Percentiles rank a stretch among this genome's conserved stretches.
These are phyloP conservation scores for Drosophila athabasca DNA, from an alignment of 1,140 invertebrate species.

Conservation along the genomic window DNA sequence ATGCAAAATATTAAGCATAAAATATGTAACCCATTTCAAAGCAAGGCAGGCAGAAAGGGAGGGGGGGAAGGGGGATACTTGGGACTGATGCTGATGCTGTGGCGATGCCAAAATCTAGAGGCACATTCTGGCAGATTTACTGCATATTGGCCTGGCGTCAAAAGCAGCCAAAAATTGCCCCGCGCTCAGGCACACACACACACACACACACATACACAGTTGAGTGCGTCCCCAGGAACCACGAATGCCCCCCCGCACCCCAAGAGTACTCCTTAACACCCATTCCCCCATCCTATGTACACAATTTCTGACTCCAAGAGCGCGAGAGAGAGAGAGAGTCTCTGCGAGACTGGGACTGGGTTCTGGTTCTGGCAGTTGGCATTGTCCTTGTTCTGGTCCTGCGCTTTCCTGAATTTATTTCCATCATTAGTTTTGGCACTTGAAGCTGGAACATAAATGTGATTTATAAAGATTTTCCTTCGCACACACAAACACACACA, in stretches of 20 bases:
- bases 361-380: constrained; percentile 65
- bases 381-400: constrained; percentile 65
- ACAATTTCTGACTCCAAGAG: constrained; percentile 39
- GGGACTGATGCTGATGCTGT: constrained; percentile 54
- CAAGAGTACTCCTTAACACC: constrained; percentile 1
- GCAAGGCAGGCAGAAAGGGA: neutral
- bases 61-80: constrained; percentile 12
- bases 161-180: constrained; percentile 77
- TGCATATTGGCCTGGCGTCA: constrained; percentile 83
- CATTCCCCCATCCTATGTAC: constrained; percentile 20
- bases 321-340: too few species aligned
- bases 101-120: constrained; percentile 79
- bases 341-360: too few species aligned
- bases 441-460: constrained; percentile 77
- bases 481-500: constrained; percentile 12
- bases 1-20: constrained; percentile 83
- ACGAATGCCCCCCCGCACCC: neutral
- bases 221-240: constrained; percentile 51
- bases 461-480: constrained; percentile 68
- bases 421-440: constrained; percentile 82
- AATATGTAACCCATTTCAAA: constrained; percentile 81
- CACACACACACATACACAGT: constrained; percentile 34
- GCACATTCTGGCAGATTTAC: constrained; percentile 83
- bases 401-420: constrained; percentile 75
- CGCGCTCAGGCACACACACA: constrained; percentile 6